These are phyloP conservation scores for Decapterus maruadsi DNA, from an alignment of 2,797 vertebrate genomes.

Conservation along the genomic window DNA sequence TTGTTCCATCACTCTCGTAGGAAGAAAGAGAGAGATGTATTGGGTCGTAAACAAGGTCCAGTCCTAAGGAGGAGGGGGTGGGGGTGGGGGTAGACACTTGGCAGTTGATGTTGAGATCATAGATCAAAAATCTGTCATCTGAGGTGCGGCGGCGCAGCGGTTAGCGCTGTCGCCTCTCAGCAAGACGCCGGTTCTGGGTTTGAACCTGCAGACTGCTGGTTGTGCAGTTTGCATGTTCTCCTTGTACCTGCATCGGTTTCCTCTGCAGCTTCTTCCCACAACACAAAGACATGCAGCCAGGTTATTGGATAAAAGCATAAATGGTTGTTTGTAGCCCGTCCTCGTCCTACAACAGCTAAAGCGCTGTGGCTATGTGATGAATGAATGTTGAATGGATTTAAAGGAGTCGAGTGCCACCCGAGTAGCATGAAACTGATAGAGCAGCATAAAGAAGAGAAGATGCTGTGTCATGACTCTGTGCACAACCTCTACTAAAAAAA, in stretches of 20 bases:
- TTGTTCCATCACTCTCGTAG: neutral
- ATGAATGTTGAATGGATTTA: conserved; percentile 24
- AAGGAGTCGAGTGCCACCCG: conserved; percentile 19
- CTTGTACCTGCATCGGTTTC: no score
- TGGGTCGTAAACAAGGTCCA: neutral
- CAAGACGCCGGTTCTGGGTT: no score
- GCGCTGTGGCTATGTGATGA: no score
- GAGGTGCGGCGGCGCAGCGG: no score
- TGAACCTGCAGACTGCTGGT: no score
- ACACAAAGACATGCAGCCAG: no score
- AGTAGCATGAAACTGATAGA: neutral
- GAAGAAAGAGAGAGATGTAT: neutral
- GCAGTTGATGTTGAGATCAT: neutral
- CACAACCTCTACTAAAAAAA: neutral
- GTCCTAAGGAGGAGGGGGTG: neutral
- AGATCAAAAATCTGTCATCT: conserved; percentile 25
- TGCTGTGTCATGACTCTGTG: neutral
- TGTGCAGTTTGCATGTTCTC: no score
- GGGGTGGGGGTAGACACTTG: neutral
- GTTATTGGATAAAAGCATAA: no score
- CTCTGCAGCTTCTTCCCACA: no score
- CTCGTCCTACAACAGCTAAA: no score
- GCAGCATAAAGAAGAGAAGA: neutral
- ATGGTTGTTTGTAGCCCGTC: no score
- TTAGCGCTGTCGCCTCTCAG: no score